Evolutionary conservation across 1,140 invertebrate species (phyloP).

Genomic region (Brachionus plicatilis): DNA sequence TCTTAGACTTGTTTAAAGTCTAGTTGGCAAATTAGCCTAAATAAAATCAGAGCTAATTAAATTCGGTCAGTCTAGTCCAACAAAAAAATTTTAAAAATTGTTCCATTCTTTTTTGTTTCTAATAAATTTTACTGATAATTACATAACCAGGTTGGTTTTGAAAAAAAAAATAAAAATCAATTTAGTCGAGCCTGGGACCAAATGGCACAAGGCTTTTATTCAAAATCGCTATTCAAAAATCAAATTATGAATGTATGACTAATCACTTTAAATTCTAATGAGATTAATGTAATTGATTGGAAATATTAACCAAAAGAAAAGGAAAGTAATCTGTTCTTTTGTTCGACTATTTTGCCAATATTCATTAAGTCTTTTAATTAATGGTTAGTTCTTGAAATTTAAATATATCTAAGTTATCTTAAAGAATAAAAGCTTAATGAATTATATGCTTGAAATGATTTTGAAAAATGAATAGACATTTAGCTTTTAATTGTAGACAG

Average conservation of each 20-base stretch:
- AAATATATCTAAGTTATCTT: not conserved
- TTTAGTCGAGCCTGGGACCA: not conserved
- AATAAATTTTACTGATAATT: not conserved
- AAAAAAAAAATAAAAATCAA: not conserved
- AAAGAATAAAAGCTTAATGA: not conserved
- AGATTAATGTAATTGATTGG: constrained; percentile 16
- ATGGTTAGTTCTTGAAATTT: not conserved
- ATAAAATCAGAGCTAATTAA: not conserved
- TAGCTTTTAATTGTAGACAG: not conserved
- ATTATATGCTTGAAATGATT: not conserved
- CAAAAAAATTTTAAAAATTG: not conserved
- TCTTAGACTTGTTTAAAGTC: not conserved
- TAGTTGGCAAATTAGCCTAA: not conserved
- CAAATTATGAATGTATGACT: constrained; percentile 30
- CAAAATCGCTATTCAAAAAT: constrained; percentile 3
- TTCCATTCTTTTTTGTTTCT: not conserved
- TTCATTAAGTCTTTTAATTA: constrained; percentile 6
- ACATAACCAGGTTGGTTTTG: not conserved
- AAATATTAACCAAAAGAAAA: not conserved
- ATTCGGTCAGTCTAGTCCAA: not conserved
- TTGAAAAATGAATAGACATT: not conserved
- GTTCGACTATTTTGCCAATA: not conserved
- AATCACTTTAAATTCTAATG: not conserved
- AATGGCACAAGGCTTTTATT: not conserved
- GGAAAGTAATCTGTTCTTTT: constrained; percentile 11